phyloP scores from a whole-genome alignment of 2,888 invertebrate genomes.

The Copidosoma aretas region DNA sequence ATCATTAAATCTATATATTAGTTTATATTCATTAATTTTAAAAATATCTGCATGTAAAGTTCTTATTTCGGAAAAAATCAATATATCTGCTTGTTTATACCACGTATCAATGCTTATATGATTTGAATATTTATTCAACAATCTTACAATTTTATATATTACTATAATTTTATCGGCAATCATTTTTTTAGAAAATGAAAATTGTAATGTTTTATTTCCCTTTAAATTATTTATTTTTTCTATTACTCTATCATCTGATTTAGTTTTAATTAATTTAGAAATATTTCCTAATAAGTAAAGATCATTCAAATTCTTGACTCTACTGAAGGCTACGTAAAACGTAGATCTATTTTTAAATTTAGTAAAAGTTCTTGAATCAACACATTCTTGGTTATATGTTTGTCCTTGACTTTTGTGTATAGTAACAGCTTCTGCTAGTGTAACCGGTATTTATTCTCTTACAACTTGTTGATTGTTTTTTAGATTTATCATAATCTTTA shows the following conservation, averaged over 20 bases:
- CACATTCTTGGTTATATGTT: constrained; percentile 26
- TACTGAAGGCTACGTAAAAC: constrained; percentile 16
- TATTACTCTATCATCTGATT: not conserved
- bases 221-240: not conserved
- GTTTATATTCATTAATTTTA: not conserved
- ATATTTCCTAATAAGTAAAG: constrained; percentile 10
- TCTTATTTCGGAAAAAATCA: constrained; percentile 16
- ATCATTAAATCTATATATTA: not conserved
- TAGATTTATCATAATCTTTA: not conserved
- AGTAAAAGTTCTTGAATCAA: constrained; percentile 3
- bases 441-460: constrained; percentile 29
- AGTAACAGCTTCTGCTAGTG: constrained; percentile 35
- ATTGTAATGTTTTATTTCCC: constrained; percentile 3
- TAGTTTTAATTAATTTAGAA: not conserved
- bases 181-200: not conserved
- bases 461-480: not conserved
- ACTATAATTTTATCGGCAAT: not conserved
- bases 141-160: no score
- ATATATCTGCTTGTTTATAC: constrained; percentile 10
- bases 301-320: not conserved
- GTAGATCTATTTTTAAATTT: constrained; percentile 3
- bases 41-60: not conserved
- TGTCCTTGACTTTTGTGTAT: constrained; percentile 35
- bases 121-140: constrained; percentile 4
- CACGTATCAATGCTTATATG: constrained; percentile 13